Percentiles rank a stretch among this genome's conserved stretches.
These are phyloP conservation scores for Drosophila melanica DNA, from an alignment of 1,140 invertebrate genomes.

Conservation along the genomic window DNA sequence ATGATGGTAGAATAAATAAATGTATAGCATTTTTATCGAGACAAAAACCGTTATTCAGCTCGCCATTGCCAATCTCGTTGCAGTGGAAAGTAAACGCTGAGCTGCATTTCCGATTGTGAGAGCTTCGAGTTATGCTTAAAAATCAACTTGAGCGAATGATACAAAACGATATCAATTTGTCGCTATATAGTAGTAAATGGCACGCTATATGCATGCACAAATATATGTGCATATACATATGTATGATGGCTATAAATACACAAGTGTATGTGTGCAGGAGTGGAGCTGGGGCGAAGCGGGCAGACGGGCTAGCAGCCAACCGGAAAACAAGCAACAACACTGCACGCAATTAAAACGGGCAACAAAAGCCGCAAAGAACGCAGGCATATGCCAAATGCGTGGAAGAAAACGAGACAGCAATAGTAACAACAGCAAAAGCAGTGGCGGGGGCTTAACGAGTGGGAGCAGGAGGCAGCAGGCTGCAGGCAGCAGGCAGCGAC, in stretches of 20 bases:
- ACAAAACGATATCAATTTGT: constrained; percentile 83
- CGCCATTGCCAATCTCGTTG: background rate
- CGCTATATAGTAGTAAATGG: constrained; percentile 70
- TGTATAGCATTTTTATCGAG: background rate
- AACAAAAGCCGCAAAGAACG: constrained; percentile 46
- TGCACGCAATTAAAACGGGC: constrained; percentile 63
- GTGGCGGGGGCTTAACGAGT: background rate
- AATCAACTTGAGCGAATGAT: constrained; percentile 79
- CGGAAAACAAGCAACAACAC: constrained; percentile 82
- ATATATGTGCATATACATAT: constrained; percentile 8
- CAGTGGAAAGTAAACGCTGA: constrained; percentile 10
- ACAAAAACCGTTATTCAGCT: constrained; percentile 6
- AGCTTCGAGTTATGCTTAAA: constrained; percentile 71
- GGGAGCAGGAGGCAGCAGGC: constrained; percentile 4
- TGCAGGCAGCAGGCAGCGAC: constrained; percentile 1
- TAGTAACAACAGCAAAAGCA: constrained; percentile 26
- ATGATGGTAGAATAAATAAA: too few species aligned
- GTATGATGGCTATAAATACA: background rate
- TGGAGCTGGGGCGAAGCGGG: constrained; percentile 1
- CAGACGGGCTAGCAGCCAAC: constrained; percentile 68
- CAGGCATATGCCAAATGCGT: constrained; percentile 30
- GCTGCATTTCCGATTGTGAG: constrained; percentile 20
- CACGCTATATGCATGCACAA: constrained; percentile 28
- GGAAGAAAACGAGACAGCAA: constrained; percentile 40
- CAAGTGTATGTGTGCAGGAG: background rate